Base-by-base conservation (phyloP, 2,888 invertebrate genomes). In the Thyatira batis region DNA sequence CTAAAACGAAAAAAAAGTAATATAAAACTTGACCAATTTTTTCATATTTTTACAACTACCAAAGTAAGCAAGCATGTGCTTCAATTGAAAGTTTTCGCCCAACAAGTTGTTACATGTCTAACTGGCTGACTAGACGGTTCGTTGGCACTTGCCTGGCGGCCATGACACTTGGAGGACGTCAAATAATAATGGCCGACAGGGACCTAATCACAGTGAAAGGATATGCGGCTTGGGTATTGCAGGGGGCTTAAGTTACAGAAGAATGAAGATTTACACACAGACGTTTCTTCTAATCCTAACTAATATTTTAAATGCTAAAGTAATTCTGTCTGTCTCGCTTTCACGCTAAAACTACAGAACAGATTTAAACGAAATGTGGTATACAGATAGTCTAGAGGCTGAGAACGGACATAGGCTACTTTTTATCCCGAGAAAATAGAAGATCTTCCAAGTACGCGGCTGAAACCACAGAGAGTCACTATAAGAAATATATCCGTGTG, bases 141-240 rank as follows among this genome's bases (percentile, higher is more conserved):
- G n/a, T 39, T 58, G 56, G 53, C 60, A 60, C 25, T n/a, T n/a
- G n/a, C n/a, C n/a, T n/a, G n/a, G n/a, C 44, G 39, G 9, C 13
- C 11, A 21, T 43, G 9, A 45, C 51, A 58, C 50, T 59, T 54
- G 58, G 49, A 46, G 44, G 58, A 55, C 62, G 61, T 64, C 48
- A 60, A 60, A 75, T 75, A 72, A 72, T 76, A 74, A 77, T 74
- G 73, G 66, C n/a, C 57, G 52, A 61, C 53, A 56, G 52, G 60
- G 63, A 65, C 74, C 39, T 75, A 73, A 79, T 76, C 78, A 68
- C 62, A 51, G 67, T 60, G 69, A 73, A 67, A 73, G 77, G 65
- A 65, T 66, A 58, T 50, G 52, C 50, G 57, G 50, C 39, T 44
- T 17, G 39, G 13, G 27, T 54, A 33, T 33, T 3, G 45, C 21